Base-by-base conservation (phyloP, 2,888 invertebrate genomes). In the Ochlodes sylvanus region DNA sequence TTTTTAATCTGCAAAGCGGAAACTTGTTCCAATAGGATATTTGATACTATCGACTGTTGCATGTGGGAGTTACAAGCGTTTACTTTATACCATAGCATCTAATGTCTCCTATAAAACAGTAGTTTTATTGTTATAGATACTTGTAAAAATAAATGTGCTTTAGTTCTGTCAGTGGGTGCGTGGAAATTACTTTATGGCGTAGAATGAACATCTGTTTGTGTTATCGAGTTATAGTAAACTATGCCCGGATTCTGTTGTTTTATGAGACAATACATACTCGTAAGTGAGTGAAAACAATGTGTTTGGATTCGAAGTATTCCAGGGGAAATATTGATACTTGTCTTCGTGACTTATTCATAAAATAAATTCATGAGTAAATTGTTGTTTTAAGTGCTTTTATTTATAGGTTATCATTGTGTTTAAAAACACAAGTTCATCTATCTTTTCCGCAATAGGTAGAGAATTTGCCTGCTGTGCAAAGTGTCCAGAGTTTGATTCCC, bases 61-160 rank as follows among this genome's bases (percentile, higher is more conserved):
- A 68, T 68, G 67, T 67, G 61, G 67, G 67, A 61, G 67, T 67
- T 67, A 67, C 61, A 60, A 15, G 52, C 34, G 34, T 67, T 67
- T 60, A 57, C 27, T 66, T 42, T 60, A 61, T 67, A 19, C 61
- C 54, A 55, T 52, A 60, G 61, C 44, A 17, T 61, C 67, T 71
- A 72, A 72, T 71, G 71, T 70, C 58, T 52, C 68, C 64, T 58
- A 71, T 72, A 75, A 73, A 68, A 72, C 67, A 61, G 66, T 67
- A 69, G 71, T 69, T 72, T 75, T 72, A 73, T 72, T 44, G 63
- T 65, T 61, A 62, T 55, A 54, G 67, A 41, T 38, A 44, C 47
- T 44, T 68, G 55, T 61, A 54, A 68, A 68, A 62, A 50, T 55
- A 68, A 68, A 62, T 62, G 67, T 62, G 62, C 62, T 56, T 62